Base-by-base conservation (phyloP, 2,888 invertebrate genomes). In the Drosophila flavopinicola region DNA sequence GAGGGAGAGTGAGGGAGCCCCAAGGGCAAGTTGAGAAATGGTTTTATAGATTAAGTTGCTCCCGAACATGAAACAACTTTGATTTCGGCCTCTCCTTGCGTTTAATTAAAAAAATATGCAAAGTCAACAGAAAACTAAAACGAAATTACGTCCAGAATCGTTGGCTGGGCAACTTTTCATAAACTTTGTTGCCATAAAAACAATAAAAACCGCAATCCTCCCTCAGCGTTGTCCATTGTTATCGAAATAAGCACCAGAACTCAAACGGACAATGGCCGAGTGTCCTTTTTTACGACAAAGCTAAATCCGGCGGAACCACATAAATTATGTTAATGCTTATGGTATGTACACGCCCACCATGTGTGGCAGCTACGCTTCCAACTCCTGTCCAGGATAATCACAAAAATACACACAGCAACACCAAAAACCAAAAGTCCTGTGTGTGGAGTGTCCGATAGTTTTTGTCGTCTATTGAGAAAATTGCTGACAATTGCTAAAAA, bases 321-420 rank as follows among this genome's bases (percentile, higher is more conserved):
- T 89, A 89, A 89, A 89, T 90, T 89, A 89, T 89, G 90, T 89
- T 89, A 89, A 89, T 90, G 85, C 88, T 77, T 74, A 73, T 73
- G 78, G 73, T 75, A 77, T 88, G 86, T 64, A 79, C 86, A 89
- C 89, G 89, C 89, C 90, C 90, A 85, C 85, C 71, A 82, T 75
- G 77, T 79, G 71, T 45, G 58, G 30, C 23, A 23, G 23, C 11
- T 30, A 32, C 10, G n/a, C 25, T 30, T 41, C 25, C 13, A 42
- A 7, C 24, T 59, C 41, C 52, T 53, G 65, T 59, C 83, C 73
- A 64, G 75, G 67, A 83, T 78, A 79, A 87, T 80, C 85, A 85
- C 74, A 84, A 88, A 79, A 77, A 76, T 78, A 85, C 80, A 85
- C 78, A 85, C 78, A 88, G 64, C 73, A 66, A 63, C 61, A 63